These are phyloP conservation scores for Scytalopus superciliaris DNA, from an alignment of 2,113 vertebrate genomes.

Conservation along the genomic window DNA sequence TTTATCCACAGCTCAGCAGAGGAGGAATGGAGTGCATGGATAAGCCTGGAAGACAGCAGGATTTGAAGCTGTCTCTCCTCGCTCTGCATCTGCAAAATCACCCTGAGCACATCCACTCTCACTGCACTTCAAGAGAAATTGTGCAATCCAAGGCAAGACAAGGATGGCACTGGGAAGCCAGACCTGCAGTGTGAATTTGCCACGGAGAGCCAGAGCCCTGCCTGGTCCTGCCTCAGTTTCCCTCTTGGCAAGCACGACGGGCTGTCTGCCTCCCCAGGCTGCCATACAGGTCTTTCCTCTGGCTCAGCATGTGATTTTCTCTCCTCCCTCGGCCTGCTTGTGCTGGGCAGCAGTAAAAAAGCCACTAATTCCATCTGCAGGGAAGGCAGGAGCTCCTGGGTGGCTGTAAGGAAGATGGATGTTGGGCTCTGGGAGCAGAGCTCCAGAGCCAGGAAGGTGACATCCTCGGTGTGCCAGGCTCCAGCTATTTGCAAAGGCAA, in stretches of 20 bases:
- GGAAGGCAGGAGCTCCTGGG: neutral
- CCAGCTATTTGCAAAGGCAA: neutral
- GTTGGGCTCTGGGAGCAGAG: neutral
- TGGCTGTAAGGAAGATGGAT: fast-evolving
- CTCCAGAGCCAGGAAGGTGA: neutral
- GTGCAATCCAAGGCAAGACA: neutral
- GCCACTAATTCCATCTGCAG: neutral
- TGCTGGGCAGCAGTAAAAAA: neutral
- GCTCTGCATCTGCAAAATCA: neutral
- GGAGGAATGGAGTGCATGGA: fast-evolving
- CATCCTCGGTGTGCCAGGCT: neutral
- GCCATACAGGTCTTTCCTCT: neutral
- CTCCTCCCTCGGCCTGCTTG: neutral
- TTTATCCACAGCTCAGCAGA: neutral
- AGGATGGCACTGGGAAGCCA: neutral
- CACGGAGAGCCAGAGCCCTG: fast-evolving
- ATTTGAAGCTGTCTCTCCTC: neutral
- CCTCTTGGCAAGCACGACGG: neutral
- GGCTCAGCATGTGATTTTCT: neutral
- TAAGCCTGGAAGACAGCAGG: neutral
- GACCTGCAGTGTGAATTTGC: neutral
- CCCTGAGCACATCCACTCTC: fast-evolving
- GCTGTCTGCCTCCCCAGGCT: neutral
- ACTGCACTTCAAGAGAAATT: fast-evolving
- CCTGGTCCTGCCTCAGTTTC: neutral